Percentiles rank a stretch among this genome's conserved stretches.
These are phyloP conservation scores for Nebria salina DNA, from an alignment of 2,888 invertebrate genomes.

Conservation along the genomic window DNA sequence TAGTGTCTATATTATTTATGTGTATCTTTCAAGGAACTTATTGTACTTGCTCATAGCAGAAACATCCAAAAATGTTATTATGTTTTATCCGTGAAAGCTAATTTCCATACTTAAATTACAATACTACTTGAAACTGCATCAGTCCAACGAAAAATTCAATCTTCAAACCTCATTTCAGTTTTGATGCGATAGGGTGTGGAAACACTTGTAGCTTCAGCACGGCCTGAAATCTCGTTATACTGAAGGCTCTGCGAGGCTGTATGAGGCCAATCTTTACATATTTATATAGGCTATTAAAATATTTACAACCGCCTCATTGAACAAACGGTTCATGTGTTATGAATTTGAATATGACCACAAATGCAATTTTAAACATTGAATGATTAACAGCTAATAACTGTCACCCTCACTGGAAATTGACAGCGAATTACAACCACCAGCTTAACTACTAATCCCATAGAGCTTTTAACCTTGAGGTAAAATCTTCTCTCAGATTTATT, in stretches of 20 bases:
- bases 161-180: background rate
- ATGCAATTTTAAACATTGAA: background rate
- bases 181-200: background rate
- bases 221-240: conserved; percentile 1
- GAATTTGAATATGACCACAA: background rate
- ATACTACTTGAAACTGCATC: background rate
- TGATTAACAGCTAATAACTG: background rate
- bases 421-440: background rate
- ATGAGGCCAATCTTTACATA: conserved; percentile 1
- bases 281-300: conserved; percentile 1
- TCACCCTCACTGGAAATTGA: background rate
- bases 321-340: background rate
- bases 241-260: background rate
- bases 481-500: too few relatives aligned
- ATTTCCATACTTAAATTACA: background rate
- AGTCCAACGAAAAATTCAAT: background rate
- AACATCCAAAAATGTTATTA: background rate
- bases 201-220: background rate
- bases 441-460: background rate
- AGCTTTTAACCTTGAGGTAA: background rate
- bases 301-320: background rate
- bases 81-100: background rate
- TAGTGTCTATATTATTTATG: background rate
- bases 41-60: background rate
- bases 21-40: background rate